A percentile compares a stretch with the other conserved stretches of the same genome.
Conservation (phyloP, 2,113 vertebrate genomes). For the Urocitellus parryii region DNA sequence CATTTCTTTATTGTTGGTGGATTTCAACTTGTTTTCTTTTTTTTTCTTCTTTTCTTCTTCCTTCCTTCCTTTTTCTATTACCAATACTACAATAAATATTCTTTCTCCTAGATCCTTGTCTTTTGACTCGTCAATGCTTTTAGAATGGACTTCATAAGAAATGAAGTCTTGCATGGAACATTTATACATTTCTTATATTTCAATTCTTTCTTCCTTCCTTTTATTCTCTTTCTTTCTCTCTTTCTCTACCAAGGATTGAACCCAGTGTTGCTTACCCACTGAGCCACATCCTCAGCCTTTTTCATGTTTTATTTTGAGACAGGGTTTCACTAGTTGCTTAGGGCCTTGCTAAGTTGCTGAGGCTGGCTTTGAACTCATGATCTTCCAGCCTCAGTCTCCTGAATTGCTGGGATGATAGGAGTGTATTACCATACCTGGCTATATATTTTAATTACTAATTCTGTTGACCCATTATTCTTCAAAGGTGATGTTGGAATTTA, state of each 20-base stretch:
- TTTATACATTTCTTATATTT: neutral
- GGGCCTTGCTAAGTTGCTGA: too few species aligned
- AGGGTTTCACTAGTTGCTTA: too few species aligned
- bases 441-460: neutral
- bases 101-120: neutral
- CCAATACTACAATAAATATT: neutral
- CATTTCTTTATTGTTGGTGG: neutral
- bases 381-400: too few species aligned
- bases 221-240: too few species aligned
- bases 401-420: too few species aligned
- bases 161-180: neutral
- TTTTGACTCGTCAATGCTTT: neutral
- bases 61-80: neutral
- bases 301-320: too few species aligned
- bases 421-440: neutral
- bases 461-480: neutral
- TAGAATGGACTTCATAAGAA: neutral
- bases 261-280: too few species aligned
- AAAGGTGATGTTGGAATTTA: neutral
- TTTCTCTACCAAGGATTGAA: too few species aligned
- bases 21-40: neutral
- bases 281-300: too few species aligned
- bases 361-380: too few species aligned
- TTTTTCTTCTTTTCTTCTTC: too few species aligned
- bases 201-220: neutral